A percentile compares a stretch with the other conserved stretches of the same genome.
phyloP scores from a whole-genome alignment of 1,140 invertebrate species.

The Diorhabda elongata region DNA sequence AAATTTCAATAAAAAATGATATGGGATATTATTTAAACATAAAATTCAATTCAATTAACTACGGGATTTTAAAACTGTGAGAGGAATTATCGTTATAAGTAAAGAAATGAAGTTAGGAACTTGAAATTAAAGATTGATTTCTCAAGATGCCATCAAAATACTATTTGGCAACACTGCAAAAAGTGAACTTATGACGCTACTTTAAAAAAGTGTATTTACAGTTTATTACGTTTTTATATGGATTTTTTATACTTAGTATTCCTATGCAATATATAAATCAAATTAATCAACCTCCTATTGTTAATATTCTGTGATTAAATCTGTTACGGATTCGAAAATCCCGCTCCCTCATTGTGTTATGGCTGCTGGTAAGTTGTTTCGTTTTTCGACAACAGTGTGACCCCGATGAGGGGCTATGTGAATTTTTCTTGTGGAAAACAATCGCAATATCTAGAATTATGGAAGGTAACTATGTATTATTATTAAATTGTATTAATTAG shows the following conservation, averaged over 20 bases:
- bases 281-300: not conserved
- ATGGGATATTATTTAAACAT: too few relatives aligned
- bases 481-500: slow-evolving; percentile 18
- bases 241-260: not conserved
- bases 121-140: not conserved
- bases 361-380: slow-evolving; percentile 46
- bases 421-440: slow-evolving; percentile 33
- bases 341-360: slow-evolving; percentile 42
- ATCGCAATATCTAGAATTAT: slow-evolving; percentile 39
- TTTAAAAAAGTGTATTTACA: slow-evolving; percentile 3
- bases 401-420: slow-evolving; percentile 44
- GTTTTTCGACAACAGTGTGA: slow-evolving; percentile 40
- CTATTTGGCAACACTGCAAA: not conserved
- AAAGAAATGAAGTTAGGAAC: not conserved
- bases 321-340: slow-evolving; percentile 31
- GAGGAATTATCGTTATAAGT: too few relatives aligned
- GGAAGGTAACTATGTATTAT: slow-evolving; percentile 44
- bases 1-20: too few relatives aligned
- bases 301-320: not conserved
- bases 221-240: not conserved
- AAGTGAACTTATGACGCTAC: slow-evolving; percentile 1
- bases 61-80: too few relatives aligned
- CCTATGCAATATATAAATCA: not conserved
- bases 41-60: too few relatives aligned
- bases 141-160: not conserved